These are phyloP conservation scores for Vicugna pacos DNA, from an alignment of 2,113 vertebrate species.

Conservation along the genomic window DNA sequence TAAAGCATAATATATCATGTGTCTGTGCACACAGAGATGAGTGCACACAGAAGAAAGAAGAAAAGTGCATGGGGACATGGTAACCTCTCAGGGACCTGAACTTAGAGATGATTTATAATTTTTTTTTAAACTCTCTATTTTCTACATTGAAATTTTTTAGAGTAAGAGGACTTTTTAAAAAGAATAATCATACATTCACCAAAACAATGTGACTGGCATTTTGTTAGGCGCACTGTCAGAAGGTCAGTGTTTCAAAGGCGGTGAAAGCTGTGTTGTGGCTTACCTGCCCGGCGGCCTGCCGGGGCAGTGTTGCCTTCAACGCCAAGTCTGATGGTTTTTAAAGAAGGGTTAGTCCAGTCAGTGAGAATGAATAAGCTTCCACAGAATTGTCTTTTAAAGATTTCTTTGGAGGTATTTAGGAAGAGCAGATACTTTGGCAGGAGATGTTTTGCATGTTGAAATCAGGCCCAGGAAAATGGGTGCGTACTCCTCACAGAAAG, in stretches of 20 bases:
- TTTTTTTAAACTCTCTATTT: not conserved
- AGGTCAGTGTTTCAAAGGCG: too few species aligned
- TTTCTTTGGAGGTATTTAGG: not conserved
- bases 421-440: not conserved
- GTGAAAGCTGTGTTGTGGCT: accelerated
- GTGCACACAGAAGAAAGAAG: not conserved
- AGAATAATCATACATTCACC: not conserved
- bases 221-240: accelerated
- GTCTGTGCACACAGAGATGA: accelerated
- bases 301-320: too few species aligned
- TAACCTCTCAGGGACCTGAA: not conserved
- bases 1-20: not conserved
- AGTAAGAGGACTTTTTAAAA: not conserved
- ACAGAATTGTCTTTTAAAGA: not conserved
- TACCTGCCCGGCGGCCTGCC: accelerated
- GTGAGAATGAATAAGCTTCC: not conserved
- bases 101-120: too few species aligned
- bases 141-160: not conserved
- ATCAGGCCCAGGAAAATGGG: not conserved
- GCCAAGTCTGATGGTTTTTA: not conserved
- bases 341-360: not conserved
- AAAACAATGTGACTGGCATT: not conserved
- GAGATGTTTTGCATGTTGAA: not conserved
- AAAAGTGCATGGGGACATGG: not conserved
- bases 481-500: not conserved